phyloP scores from a whole-genome alignment of 2,888 invertebrate genomes.

The Patella ulyssiponensis region DNA sequence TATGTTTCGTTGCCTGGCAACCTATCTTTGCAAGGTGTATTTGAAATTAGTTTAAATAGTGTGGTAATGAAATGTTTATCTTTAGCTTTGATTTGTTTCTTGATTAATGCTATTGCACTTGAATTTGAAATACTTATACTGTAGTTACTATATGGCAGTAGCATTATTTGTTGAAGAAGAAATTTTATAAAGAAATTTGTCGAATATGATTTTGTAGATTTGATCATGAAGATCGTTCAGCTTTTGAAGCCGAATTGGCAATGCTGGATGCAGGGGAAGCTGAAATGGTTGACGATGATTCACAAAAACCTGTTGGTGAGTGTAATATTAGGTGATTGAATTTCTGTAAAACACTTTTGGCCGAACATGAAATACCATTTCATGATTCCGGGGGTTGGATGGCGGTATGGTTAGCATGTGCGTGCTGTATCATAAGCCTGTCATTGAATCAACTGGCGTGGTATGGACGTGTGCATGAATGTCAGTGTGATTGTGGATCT shows the following conservation, averaged over 20 bases:
- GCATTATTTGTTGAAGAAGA: not conserved
- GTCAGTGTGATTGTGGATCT: not conserved
- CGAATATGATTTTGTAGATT: slow-evolving; percentile 18
- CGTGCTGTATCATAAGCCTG: too few species aligned
- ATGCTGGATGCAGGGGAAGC: slow-evolving; percentile 76
- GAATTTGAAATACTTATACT: not conserved
- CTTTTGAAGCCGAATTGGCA: slow-evolving; percentile 82
- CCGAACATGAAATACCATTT: too few species aligned
- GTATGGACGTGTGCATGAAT: too few species aligned
- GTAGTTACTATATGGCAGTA: slow-evolving; percentile 3
- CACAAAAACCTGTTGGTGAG: slow-evolving; percentile 12
- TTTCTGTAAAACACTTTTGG: too few species aligned
- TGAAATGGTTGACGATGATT: slow-evolving; percentile 49
- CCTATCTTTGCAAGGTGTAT: too few species aligned
- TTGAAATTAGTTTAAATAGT: too few species aligned
- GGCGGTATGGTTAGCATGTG: too few species aligned
- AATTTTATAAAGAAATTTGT: not conserved
- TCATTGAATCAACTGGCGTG: too few species aligned
- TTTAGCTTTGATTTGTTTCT: too few species aligned
- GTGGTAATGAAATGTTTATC: too few species aligned
- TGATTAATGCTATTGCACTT: not conserved
- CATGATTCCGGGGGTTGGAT: too few species aligned
- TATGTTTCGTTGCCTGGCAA: too few species aligned
- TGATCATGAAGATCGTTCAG: slow-evolving; percentile 57
- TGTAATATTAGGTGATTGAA: not conserved